Base-by-base conservation (phyloP, 2,797 vertebrate species). In the Pipistrellus pygmaeus region DNA sequence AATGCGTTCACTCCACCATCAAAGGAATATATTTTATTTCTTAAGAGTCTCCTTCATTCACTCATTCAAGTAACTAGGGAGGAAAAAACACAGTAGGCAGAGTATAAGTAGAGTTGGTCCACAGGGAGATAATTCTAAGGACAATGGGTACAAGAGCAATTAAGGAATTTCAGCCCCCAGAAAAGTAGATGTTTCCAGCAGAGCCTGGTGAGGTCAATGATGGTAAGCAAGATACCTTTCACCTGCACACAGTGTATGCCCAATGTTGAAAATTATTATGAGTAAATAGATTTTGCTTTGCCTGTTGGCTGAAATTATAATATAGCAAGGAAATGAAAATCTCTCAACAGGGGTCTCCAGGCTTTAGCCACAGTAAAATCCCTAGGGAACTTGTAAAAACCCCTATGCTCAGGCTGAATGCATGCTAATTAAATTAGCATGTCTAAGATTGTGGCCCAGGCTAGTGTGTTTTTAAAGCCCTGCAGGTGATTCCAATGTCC, bases 231-330 rank as follows among this genome's bases (percentile, higher is more conserved):
- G 27, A 46, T 21, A 32, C 2, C 10, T 85, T 66, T n/a, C 27
- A 41, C 38, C 30, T 35, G 15, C 4, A 44, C 0, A 4, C 30
- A 55, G 18, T 8, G n/a, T 62, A 38, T 84, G 9, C 12, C 18
- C 17, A n/a, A 1, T 87, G 6, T 21, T 85, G 55, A 20, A 25
- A 66, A 30, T 8, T 55, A 14, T 55, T 66, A 38, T 32, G 23
- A 64, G 21, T 48, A 20, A 48, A 64, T 13, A 77, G 32, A 51
- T 1, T 75, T n/a, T 10, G 10, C 8, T 80, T 23, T 89, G n/a
- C 4, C 15, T 86, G 30, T 93, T 93, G 30, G 11, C 30, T 86
- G 46, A 94, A 76, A 44, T 14, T 18, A 66, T 88, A 91, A 75
- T 44, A n/a, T 0, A 66, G 21, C 17, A 35, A 82, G 32, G 5